Percentiles rank a stretch among this genome's conserved stretches.
Conservation (phyloP, 2,113 vertebrate species). For the Phyllopteryx taeniolatus region DNA sequence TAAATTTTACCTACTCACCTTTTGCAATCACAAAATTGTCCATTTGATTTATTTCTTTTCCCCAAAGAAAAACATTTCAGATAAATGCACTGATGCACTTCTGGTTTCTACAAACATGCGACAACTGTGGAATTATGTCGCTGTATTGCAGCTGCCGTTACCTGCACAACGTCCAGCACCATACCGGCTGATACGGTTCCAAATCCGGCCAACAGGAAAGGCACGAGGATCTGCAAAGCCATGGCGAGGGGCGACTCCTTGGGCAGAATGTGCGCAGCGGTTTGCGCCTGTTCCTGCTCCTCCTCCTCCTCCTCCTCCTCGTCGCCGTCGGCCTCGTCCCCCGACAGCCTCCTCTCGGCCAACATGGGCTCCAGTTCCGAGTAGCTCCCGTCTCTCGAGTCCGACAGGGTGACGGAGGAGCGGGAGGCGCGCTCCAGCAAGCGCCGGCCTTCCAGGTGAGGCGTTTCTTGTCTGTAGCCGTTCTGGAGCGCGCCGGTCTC, state of each 20-base stretch:
- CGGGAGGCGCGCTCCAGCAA: constrained; percentile 78
- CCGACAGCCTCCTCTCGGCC: constrained; percentile 62
- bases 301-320: constrained; percentile 25
- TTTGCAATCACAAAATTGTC: too few relatives aligned
- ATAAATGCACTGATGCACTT: too few relatives aligned
- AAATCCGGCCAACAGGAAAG: constrained; percentile 92
- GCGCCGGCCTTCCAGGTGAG: constrained; percentile 77
- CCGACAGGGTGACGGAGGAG: constrained; percentile 74
- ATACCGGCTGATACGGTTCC: constrained; percentile 95
- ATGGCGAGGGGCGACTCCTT: constrained; percentile 89
- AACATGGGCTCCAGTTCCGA: constrained; percentile 87
- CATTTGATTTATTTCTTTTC: too few relatives aligned
- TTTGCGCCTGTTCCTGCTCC: constrained; percentile 29
- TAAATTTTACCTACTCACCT: too few relatives aligned
- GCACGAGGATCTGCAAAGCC: constrained; percentile 89
- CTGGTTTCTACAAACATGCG: too few relatives aligned
- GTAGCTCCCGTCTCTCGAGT: constrained; percentile 70
- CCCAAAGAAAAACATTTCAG: too few relatives aligned
- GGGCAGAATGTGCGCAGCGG: constrained; percentile 63
- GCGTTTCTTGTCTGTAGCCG: constrained; percentile 74
- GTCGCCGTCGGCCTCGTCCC: constrained; percentile 50
- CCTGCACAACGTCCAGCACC: constrained; percentile 96
- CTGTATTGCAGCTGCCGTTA: constrained; percentile 44
- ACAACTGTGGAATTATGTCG: not conserved
- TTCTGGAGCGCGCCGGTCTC: constrained; percentile 77